Evolutionary conservation across 2,113 vertebrate genomes (phyloP), one percentile per base, ranked within the genome.

Genomic region (Dicrurus megarhynchus): DNA sequence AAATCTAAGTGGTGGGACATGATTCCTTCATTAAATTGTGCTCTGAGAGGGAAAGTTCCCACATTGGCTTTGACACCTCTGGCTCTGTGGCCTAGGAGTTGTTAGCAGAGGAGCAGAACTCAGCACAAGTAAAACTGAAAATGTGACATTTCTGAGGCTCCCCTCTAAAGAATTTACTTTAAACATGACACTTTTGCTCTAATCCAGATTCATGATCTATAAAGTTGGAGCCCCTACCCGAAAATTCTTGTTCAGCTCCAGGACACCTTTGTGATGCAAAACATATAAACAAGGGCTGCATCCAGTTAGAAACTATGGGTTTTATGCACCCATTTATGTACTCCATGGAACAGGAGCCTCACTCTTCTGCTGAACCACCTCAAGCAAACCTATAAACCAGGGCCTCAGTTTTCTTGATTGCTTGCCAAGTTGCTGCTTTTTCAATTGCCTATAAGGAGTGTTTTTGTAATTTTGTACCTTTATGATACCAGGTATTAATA

Each of bases 141-240:
- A 42, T 24, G 13, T 21, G 28, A 17, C 22, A 10, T 79, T 86
- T 68, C 46, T 0, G 0, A 47, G 39, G 18, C 41, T 77, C 6
- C 21, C 15, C 15, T 7, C 8, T 47, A 8, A 47, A 6, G 13
- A 55, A 55, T 68, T 67, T 75, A 16, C 53, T 79, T 27, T 24
- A 59, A 78, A 37, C 2, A 4, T 5, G 37, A 60, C 79, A 21
- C 35, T 74, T 74, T n/a, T 69, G 13, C 10, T 59, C 33, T 56
- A 64, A 67, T 52, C 3, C 8, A 30, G 7, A 20, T 50, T 56
- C 22, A 37, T 4, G 16, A 35, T 33, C 26, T 28, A 4, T 41
- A 2, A 81, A 71, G 11, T 5, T 60, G 24, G 24, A 73, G 32
- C 6, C 8, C 3, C 7, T 27, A 59, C 26, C 26, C 0, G 0